Conservation (phyloP, 2,113 vertebrate species). For the Amphiprion ocellaris region DNA sequence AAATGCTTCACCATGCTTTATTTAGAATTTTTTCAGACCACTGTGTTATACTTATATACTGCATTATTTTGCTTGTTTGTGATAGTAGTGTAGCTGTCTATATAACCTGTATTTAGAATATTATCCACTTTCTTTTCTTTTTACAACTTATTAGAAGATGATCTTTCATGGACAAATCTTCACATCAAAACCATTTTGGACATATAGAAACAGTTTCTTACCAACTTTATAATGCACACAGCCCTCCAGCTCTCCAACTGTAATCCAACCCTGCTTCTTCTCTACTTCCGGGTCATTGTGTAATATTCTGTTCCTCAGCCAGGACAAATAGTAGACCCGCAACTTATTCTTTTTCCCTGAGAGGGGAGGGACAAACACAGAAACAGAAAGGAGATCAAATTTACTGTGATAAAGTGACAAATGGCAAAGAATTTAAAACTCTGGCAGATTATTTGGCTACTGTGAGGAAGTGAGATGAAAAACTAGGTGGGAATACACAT, state of each 20-base stretch:
- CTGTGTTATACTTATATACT: neutral
- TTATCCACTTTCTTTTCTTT: too few relatives aligned
- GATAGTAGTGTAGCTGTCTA: neutral
- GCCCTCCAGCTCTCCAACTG: conserved; percentile 95
- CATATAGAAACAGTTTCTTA: conserved; percentile 75
- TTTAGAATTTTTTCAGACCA: too few relatives aligned
- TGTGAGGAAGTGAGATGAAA: too few relatives aligned
- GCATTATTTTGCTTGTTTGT: neutral
- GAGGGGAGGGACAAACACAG: neutral
- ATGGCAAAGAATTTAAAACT: neutral
- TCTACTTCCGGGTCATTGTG: conserved; percentile 98
- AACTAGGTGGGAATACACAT: too few relatives aligned
- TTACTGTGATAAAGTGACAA: neutral
- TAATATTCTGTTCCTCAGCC: conserved; percentile 97
- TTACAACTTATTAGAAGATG: too few relatives aligned
- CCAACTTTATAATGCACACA: conserved; percentile 99
- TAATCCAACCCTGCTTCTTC: conserved; percentile 99
- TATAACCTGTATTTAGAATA: neutral
- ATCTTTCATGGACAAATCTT: too few relatives aligned
- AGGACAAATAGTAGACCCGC: conserved; percentile 97
- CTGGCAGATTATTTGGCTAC: too few relatives aligned
- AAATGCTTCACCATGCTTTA: too few relatives aligned
- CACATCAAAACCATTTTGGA: neutral
- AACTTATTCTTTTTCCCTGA: conserved; percentile 98
- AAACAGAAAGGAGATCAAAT: neutral